These are phyloP conservation scores for Trematomus loennbergii DNA, from an alignment of 2,113 vertebrate genomes.

Conservation along the genomic window DNA sequence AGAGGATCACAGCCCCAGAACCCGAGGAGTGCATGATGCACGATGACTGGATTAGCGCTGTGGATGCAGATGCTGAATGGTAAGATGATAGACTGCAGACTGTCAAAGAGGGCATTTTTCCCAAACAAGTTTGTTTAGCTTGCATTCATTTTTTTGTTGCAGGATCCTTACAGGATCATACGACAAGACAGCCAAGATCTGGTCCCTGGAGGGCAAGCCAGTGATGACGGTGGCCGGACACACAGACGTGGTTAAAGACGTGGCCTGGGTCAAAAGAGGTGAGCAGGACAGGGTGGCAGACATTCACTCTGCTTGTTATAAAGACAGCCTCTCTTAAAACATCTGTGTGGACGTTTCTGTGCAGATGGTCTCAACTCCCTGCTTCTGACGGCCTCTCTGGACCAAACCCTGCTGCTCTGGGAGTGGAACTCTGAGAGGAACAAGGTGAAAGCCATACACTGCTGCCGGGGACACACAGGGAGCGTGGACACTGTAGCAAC, in stretches of 20 bases:
- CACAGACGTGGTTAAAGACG: constrained; percentile 95
- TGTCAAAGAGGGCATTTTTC: background rate
- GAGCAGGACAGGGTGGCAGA: constrained; percentile 1
- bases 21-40: constrained; percentile 97
- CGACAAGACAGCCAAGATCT: constrained; percentile 94
- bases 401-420: constrained; percentile 95
- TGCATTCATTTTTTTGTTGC: background rate
- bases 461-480: constrained; percentile 93
- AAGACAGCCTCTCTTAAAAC: background rate
- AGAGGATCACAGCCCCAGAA: constrained; percentile 93
- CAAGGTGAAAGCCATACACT: constrained; percentile 92
- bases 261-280: constrained; percentile 97
- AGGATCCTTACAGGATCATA: constrained; percentile 98
- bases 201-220: constrained; percentile 94
- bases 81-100: constrained; percentile 58
- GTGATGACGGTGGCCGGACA: constrained; percentile 92
- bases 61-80: constrained; percentile 93
- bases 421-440: constrained; percentile 95
- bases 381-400: constrained; percentile 94
- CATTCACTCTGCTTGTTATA: background rate
- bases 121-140: background rate
- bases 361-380: constrained; percentile 90
- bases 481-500: constrained; percentile 92
- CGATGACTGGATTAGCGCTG: constrained; percentile 97
- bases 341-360: background rate